Evolutionary conservation across 2,888 invertebrate species (phyloP).

Genomic region (Plebejus melissa): DNA sequence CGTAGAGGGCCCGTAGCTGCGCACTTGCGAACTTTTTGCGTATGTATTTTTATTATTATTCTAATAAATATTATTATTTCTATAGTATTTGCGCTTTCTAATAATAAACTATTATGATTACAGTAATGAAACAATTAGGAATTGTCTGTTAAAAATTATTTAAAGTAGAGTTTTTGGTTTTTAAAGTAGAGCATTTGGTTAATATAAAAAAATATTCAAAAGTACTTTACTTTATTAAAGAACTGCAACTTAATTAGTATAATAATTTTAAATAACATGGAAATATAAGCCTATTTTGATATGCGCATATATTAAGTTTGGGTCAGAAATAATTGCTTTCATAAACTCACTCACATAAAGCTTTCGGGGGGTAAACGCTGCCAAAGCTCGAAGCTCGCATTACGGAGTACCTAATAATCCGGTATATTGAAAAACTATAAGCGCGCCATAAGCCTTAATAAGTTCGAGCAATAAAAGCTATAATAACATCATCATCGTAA

Average conservation of each 20-base stretch:
- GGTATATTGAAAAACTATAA: slow-evolving; percentile 7
- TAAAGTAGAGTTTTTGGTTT: too few relatives aligned
- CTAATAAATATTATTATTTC: neutral
- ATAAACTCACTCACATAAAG: slow-evolving; percentile 21
- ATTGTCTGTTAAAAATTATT: neutral
- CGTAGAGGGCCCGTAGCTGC: slow-evolving; percentile 5
- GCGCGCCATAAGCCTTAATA: neutral
- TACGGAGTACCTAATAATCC: neutral
- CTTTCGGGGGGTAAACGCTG: slow-evolving; percentile 12
- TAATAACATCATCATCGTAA: neutral
- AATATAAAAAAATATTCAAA: neutral
- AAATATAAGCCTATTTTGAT: slow-evolving; percentile 9
- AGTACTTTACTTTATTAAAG: neutral
- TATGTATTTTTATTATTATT: neutral
- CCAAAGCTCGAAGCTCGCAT: neutral
- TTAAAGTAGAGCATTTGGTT: too few relatives aligned
- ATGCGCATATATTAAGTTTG: slow-evolving; percentile 25
- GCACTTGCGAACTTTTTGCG: neutral
- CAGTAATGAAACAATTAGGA: neutral
- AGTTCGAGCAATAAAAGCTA: neutral
- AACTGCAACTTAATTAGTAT: neutral
- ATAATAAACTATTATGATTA: neutral
- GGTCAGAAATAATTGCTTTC: slow-evolving; percentile 27
- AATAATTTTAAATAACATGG: slow-evolving; percentile 3
- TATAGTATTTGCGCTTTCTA: neutral